These are phyloP conservation scores for Empidonax traillii DNA, from an alignment of 2,113 vertebrate species.

Conservation along the genomic window DNA sequence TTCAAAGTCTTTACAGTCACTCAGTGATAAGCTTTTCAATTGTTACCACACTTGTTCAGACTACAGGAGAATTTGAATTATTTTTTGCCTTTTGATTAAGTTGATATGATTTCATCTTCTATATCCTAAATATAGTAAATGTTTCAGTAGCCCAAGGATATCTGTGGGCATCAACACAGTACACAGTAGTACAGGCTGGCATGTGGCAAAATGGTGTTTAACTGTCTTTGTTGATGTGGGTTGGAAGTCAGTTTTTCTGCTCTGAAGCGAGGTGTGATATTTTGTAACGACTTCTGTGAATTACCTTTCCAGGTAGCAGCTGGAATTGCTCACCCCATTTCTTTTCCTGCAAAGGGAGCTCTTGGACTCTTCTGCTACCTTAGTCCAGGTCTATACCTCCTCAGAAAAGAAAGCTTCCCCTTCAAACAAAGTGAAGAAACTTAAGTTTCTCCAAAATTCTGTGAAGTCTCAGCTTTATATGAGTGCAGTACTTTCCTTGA, in stretches of 20 bases:
- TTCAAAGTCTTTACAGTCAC: not conserved
- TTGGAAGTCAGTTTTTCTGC: not conserved
- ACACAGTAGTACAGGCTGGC: not conserved
- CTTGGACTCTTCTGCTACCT: not conserved
- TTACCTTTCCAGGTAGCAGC: not conserved
- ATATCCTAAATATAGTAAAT: not conserved
- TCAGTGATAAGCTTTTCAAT: not conserved
- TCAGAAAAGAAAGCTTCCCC: not conserved
- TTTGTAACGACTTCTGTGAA: fast-evolving
- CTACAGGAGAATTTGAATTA: not conserved
- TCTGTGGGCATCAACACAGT: not conserved
- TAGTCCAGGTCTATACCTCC: not conserved
- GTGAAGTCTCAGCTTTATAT: not conserved
- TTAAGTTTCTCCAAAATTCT: not conserved
- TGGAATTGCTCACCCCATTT: not conserved
- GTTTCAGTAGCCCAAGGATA: not conserved
- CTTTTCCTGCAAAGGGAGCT: not conserved
- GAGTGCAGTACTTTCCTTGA: not conserved
- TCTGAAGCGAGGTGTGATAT: not conserved
- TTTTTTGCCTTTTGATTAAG: not conserved
- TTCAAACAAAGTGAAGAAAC: not conserved
- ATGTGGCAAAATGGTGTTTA: not conserved
- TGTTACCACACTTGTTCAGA: not conserved
- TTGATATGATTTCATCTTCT: not conserved
- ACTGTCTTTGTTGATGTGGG: not conserved